phyloP scores from a whole-genome alignment of 2,888 invertebrate genomes.

The Heliconius ethilla region DNA sequence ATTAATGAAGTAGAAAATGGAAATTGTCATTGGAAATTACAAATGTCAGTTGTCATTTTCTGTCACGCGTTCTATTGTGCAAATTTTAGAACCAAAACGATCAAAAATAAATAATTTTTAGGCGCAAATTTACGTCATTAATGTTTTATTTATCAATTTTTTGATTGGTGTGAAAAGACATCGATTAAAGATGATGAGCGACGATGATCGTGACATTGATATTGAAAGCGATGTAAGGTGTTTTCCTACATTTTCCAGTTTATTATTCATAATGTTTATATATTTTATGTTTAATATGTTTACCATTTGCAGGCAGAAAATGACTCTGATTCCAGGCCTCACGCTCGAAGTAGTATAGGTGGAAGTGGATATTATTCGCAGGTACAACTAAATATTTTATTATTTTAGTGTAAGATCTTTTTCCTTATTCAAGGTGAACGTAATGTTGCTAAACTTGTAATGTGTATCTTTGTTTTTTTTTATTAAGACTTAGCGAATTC shows the following conservation, averaged over 20 bases:
- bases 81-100: constrained; percentile 42
- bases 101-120: constrained; percentile 38
- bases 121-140: constrained; percentile 33
- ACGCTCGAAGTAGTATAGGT: constrained; percentile 84
- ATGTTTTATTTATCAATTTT: constrained; percentile 38
- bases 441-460: constrained; percentile 6
- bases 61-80: constrained; percentile 61
- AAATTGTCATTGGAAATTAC: constrained; percentile 4
- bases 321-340: constrained; percentile 87
- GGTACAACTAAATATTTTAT: constrained; percentile 68
- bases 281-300: constrained; percentile 45
- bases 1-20: not conserved
- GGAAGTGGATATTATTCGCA: constrained; percentile 88
- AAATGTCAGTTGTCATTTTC: constrained; percentile 48
- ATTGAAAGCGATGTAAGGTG: constrained; percentile 97
- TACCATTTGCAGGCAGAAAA: constrained; percentile 86
- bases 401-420: constrained; percentile 19
- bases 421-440: constrained; percentile 26
- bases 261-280: constrained; percentile 52
- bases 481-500: not conserved
- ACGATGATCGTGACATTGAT: constrained; percentile 97
- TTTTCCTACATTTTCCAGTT: constrained; percentile 45
- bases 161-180: constrained; percentile 32
- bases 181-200: constrained; percentile 86
- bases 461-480: not conserved